Base-by-base conservation (phyloP, 2,113 vertebrate species). In the Odontesthes bonariensis region DNA sequence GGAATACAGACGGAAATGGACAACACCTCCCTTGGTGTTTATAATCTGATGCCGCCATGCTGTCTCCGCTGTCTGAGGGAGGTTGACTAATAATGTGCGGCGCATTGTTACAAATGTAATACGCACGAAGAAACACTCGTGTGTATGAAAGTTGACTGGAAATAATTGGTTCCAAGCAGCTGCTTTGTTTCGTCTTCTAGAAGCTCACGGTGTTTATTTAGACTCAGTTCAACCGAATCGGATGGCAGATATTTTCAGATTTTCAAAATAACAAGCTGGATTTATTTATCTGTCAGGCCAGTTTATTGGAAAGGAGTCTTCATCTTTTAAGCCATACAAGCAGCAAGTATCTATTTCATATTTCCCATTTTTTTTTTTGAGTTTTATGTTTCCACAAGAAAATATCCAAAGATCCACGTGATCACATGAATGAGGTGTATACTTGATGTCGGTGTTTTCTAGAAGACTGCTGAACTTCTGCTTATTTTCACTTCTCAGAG, bases 21-120 rank as follows among this genome's bases (percentile, higher is more conserved):
- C 81, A 76, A 57, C 76, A 49, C 82, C 89, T 79, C 77, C 79
- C 79, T 49, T 68, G 53, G 79, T 89, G 89, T 90, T 87, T 85
- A 84, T 60, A 77, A 79, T 75, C 56, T 42, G 64, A 72, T 13
- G 81, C 74, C 86, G 78, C 84, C 86, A 17, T 47, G 35, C 64
- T 47, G 90, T 89, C 88, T 80, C 73, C 63, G 35, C 81, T 69
- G 79, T 63, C 69, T 75, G 73, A 12, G 22, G 59, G 77, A 71
- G 72, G 53, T 11, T 64, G 53, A 75, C 71, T 31, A 71, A 76
- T 22, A 61, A 9, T 54, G 55, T 38, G 20, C 16, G 20, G 1
- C 31, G 19, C 60, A 55, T 17, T 63, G 56, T 22, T 55, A 77
- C 54, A 77, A 82, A 71, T 66, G n/a, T 82, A 80, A 80, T 56